These are phyloP conservation scores for Oscheius sp. DNA, from an alignment of 2,888 invertebrate genomes.

Conservation along the genomic window DNA sequence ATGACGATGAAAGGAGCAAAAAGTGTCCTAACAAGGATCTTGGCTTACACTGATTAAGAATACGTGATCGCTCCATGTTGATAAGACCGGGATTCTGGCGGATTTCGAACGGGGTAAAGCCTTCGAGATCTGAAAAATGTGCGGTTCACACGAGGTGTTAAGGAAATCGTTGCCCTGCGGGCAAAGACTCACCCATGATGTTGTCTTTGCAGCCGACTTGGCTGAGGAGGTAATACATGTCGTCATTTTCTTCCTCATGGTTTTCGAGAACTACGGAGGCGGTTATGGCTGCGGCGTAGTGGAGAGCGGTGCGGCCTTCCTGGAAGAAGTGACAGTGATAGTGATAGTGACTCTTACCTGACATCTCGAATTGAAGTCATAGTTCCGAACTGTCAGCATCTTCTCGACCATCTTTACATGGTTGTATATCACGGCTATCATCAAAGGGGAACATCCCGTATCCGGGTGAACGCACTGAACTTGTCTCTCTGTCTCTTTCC, in stretches of 20 bases:
- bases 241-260: constrained; percentile 46
- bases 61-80: constrained; percentile 61
- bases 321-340: constrained; percentile 36
- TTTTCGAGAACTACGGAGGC: not conserved
- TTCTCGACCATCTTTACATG: constrained; percentile 37
- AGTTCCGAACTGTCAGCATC: constrained; percentile 8
- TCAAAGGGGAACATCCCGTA: constrained; percentile 62
- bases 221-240: constrained; percentile 44
- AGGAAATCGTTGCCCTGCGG: not conserved
- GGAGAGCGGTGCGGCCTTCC: constrained; percentile 64
- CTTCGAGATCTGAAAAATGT: constrained; percentile 60
- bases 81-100: constrained; percentile 62
- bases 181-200: not conserved
- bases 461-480: constrained; percentile 57
- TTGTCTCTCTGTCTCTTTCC: too few species aligned
- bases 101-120: constrained; percentile 67
- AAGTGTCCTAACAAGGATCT: not conserved
- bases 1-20: not conserved
- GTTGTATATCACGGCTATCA: constrained; percentile 62
- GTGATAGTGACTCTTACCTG: not conserved
- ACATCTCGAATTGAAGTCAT: constrained; percentile 15
- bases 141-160: not conserved
- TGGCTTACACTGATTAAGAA: constrained; percentile 64
- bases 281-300: constrained; percentile 61
- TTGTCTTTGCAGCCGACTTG: constrained; percentile 49